Evolutionary conservation across 2,113 vertebrate species (phyloP).

Genomic region (Hyla sarda): DNA sequence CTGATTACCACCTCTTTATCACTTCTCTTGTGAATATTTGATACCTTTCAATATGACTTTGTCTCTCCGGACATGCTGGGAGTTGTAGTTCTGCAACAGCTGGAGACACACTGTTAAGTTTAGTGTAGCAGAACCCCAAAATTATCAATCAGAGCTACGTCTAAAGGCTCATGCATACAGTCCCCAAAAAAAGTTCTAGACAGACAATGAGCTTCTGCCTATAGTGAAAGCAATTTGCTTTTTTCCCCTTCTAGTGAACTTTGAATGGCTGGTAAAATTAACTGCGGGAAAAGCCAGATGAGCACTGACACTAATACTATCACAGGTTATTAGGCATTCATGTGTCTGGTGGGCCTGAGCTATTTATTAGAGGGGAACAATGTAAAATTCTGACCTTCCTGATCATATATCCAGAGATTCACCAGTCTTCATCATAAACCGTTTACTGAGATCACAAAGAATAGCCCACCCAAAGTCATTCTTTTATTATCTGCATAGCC

Average conservation of each 20-base stretch:
- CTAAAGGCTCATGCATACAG: not conserved
- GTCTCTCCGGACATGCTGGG: too few relatives aligned
- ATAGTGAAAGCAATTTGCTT: not conserved
- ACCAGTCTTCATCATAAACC: slow-evolving; percentile 12
- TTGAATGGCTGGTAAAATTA: slow-evolving; percentile 6
- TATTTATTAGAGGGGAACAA: not conserved
- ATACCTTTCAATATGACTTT: too few relatives aligned
- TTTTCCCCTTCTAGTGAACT: not conserved
- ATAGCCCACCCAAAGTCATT: not conserved
- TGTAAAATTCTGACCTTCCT: not conserved
- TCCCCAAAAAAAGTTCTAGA: not conserved
- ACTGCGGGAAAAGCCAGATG: not conserved
- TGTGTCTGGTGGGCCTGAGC: slow-evolving; percentile 19
- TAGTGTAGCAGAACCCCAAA: not conserved
- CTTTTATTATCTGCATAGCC: not conserved
- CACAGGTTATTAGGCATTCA: slow-evolving; percentile 27
- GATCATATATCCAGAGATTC: not conserved
- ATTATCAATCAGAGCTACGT: not conserved
- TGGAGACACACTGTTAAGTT: too few relatives aligned
- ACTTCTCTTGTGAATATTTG: too few relatives aligned
- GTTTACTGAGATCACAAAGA: slow-evolving; percentile 1
- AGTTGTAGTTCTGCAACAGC: too few relatives aligned
- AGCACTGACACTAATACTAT: slow-evolving; percentile 5
- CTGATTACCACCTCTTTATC: too few relatives aligned
- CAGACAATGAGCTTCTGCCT: not conserved